Conservation (phyloP, 2,888 invertebrate species). For the Drosophila multiciliata region DNA sequence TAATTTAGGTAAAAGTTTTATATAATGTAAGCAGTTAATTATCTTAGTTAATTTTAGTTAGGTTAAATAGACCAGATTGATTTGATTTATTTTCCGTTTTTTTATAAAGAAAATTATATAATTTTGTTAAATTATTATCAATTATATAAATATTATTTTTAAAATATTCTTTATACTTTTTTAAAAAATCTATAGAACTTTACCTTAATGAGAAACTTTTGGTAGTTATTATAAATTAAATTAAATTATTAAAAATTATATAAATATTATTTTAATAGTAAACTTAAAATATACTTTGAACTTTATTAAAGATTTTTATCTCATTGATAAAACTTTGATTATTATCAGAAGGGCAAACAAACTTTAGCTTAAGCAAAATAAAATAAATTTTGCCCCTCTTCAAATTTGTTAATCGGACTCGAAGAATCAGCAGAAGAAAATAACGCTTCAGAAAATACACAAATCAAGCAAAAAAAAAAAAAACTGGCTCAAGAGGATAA, state of each 20-base stretch:
- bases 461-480: neutral
- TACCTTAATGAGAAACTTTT: too few relatives aligned
- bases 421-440: conserved; percentile 31
- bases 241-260: neutral
- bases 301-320: neutral
- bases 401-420: conserved; percentile 37
- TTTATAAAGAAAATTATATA: neutral
- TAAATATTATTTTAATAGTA: neutral
- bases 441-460: conserved; percentile 18
- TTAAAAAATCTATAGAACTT: neutral
- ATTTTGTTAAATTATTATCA: too few relatives aligned
- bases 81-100: neutral
- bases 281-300: neutral
- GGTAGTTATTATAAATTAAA: too few relatives aligned
- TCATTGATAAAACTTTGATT: rapidly evolving
- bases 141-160: neutral
- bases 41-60: neutral
- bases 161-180: neutral
- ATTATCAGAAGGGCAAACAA: conserved; percentile 14
- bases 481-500: conserved; percentile 36
- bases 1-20: neutral
- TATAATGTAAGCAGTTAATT: neutral
- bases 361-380: neutral
- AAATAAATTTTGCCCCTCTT: conserved; percentile 3
- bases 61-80: neutral